A percentile compares a stretch with the other conserved stretches of the same genome.
Evolutionary conservation across 2,113 vertebrate genomes (phyloP).

Genomic region (Xyrauchen texanus): DNA sequence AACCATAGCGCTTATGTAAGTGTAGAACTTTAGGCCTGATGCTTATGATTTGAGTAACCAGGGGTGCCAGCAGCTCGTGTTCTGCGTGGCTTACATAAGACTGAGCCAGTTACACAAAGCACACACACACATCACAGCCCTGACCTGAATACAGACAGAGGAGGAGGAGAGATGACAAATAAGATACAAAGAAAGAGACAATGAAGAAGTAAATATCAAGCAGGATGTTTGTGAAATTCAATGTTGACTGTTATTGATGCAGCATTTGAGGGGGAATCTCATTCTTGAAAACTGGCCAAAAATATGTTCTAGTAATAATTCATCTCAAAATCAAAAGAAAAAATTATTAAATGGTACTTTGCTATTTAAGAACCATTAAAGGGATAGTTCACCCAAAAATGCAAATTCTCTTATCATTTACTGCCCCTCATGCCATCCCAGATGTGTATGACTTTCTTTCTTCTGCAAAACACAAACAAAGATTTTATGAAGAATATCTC

Average conservation of each 20-base stretch:
- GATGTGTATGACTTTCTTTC: too few relatives aligned
- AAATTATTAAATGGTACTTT: too few relatives aligned
- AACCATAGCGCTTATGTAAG: constrained; percentile 42
- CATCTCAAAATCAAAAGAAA: too few relatives aligned
- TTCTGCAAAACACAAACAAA: too few relatives aligned
- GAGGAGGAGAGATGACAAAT: neutral
- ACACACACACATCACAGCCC: neutral
- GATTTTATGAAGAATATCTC: too few relatives aligned
- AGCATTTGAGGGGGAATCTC: neutral
- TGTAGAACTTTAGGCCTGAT: constrained; percentile 22
- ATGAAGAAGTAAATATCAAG: neutral
- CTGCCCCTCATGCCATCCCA: too few relatives aligned
- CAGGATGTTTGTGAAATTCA: neutral
- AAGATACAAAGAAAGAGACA: neutral
- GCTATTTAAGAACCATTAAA: too few relatives aligned
- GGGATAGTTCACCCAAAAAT: too few relatives aligned
- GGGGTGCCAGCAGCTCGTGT: constrained; percentile 30
- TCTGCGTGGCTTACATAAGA: constrained; percentile 37
- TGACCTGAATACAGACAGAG: neutral
- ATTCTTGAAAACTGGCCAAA: neutral
- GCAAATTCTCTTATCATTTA: too few relatives aligned
- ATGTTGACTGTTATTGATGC: neutral
- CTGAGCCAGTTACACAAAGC: constrained; percentile 10
- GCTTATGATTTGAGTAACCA: constrained; percentile 24
- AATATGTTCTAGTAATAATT: neutral